Evolutionary conservation across 2,888 invertebrate species (phyloP).

Genomic region (Abrostola tripartita): DNA sequence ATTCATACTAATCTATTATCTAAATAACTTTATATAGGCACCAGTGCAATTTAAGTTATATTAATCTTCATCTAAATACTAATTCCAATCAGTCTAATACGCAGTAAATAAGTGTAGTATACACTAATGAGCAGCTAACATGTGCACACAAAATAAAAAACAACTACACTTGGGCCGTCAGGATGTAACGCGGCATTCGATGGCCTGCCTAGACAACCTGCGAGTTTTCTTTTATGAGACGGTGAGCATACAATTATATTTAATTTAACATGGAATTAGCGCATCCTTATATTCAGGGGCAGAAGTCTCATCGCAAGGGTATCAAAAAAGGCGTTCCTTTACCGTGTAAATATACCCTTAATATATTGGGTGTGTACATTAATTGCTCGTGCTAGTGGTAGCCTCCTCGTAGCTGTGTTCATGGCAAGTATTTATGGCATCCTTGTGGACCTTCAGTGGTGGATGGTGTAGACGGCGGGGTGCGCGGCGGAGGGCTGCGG

Average conservation of each 20-base stretch:
- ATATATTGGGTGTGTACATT: no score
- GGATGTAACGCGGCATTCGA: neutral
- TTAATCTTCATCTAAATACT: constrained; percentile 30
- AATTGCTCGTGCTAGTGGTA: no score
- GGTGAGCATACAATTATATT: neutral
- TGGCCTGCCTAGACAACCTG: neutral
- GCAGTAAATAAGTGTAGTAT: no score
- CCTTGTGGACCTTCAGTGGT: constrained; percentile 66
- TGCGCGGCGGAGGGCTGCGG: constrained; percentile 69
- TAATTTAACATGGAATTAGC: neutral
- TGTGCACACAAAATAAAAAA: neutral
- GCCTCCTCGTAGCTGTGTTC: neutral
- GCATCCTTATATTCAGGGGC: neutral
- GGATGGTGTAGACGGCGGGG: constrained; percentile 82
- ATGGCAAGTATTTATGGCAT: neutral
- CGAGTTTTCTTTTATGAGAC: neutral
- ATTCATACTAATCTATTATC: constrained; percentile 38
- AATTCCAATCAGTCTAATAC: neutral
- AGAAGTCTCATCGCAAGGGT: no score
- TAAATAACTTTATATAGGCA: constrained; percentile 43
- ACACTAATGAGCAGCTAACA: no score
- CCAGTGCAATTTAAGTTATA: constrained; percentile 45
- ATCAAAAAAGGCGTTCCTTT: no score
- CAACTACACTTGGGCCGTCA: neutral
- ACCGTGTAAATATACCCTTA: no score